Evolutionary conservation across 2,113 vertebrate genomes (phyloP).

Genomic region (Charina bottae): DNA sequence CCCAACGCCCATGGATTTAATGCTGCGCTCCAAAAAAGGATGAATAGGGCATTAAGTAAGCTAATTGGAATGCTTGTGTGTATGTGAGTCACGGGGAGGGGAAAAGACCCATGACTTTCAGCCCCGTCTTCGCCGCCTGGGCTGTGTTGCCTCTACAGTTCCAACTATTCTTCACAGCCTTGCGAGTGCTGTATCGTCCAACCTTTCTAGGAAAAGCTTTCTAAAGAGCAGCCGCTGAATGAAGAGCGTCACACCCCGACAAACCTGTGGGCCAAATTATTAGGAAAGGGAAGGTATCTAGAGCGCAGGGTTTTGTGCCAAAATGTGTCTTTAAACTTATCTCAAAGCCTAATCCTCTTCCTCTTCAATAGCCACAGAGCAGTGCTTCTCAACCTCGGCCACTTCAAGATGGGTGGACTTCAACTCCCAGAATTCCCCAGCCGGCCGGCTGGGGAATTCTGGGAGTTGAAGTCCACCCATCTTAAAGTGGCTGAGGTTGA

Average conservation of each 20-base stretch:
- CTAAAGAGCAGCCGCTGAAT: background rate
- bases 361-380: too few relatives aligned
- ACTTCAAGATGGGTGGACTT: background rate
- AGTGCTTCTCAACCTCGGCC: too few relatives aligned
- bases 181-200: background rate
- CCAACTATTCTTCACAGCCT: background rate
- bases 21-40: background rate
- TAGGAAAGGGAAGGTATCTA: background rate
- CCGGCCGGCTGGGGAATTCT: background rate
- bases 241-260: background rate
- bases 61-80: background rate
- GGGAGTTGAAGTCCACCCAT: too few relatives aligned
- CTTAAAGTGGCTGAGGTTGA: too few relatives aligned
- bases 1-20: background rate
- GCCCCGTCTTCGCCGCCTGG: too few relatives aligned
- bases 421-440: background rate
- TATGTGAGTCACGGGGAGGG: background rate
- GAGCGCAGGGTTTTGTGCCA: background rate
- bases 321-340: background rate
- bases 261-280: background rate
- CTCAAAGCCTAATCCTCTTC: too few relatives aligned
- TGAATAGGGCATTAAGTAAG: background rate
- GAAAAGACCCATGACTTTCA: background rate
- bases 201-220: background rate
- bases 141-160: background rate